Conservation (phyloP, 2,888 invertebrate genomes). For the Trachelus iudaicus region DNA sequence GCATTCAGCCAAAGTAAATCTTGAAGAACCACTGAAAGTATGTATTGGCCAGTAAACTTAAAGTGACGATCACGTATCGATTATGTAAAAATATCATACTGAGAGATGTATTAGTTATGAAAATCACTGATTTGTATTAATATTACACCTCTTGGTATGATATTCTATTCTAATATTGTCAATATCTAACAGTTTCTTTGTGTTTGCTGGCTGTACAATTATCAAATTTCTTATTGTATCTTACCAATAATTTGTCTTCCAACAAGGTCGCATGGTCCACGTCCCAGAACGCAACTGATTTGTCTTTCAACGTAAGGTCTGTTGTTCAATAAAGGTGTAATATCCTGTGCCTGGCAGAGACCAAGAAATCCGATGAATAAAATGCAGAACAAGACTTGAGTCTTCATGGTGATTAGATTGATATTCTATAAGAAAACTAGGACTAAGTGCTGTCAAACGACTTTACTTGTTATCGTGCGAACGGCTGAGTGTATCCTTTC, state of each 20-base stretch:
- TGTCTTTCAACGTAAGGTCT: conserved; percentile 54
- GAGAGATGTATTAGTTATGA: not conserved
- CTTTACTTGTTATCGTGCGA: not conserved
- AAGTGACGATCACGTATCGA: too few species aligned
- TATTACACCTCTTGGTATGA: too few species aligned
- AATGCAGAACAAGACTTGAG: conserved; percentile 7
- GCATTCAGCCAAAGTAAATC: not conserved
- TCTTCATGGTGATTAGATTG: conserved; percentile 17
- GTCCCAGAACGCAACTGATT: conserved; percentile 71
- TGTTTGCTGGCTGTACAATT: not conserved
- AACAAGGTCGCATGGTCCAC: conserved; percentile 71
- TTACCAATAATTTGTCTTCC: conserved; percentile 73
- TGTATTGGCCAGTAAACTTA: not conserved
- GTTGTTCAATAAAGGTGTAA: conserved; percentile 28
- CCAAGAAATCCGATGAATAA: not conserved
- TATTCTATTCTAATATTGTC: not conserved
- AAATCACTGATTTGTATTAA: too few species aligned
- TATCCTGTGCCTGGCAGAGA: conserved; percentile 25
- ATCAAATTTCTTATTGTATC: conserved; percentile 14
- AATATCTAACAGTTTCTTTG: not conserved
- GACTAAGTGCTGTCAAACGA: not conserved
- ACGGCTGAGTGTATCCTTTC: not conserved
- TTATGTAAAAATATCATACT: not conserved
- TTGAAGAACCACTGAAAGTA: not conserved
- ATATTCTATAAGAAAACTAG: not conserved